Conservation (phyloP, 2,888 invertebrate genomes). For the Teleiodes luculella region DNA sequence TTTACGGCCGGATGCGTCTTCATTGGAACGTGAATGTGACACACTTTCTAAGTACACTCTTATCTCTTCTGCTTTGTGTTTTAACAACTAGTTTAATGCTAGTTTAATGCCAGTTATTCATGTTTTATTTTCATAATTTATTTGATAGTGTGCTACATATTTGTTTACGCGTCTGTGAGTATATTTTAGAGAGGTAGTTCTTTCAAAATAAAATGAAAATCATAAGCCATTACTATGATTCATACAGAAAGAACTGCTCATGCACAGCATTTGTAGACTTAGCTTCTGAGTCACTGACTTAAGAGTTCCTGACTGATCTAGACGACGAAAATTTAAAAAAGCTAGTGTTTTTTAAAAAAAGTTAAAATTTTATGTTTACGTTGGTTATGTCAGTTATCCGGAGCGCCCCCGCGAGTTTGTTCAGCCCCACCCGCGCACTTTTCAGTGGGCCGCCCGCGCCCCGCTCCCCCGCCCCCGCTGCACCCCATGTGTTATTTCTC, state of each 20-base stretch:
- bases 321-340: too few relatives aligned
- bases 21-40: conserved; percentile 71
- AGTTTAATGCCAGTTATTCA: conserved; percentile 49
- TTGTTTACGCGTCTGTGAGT: too few relatives aligned
- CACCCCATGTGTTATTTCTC: conserved; percentile 54
- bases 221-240: too few relatives aligned
- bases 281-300: too few relatives aligned
- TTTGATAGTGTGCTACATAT: conserved; percentile 7
- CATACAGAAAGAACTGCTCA: too few relatives aligned
- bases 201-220: too few relatives aligned
- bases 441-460: conserved; percentile 73
- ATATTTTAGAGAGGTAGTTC: too few relatives aligned
- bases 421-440: conserved; percentile 79
- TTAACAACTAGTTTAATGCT: conserved; percentile 57
- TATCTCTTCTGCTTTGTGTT: conserved; percentile 62
- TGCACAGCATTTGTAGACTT: too few relatives aligned
- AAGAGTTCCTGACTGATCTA: too few relatives aligned
- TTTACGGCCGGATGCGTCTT: conserved; percentile 72
- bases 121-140: conserved; percentile 48
- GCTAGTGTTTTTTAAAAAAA: too few relatives aligned
- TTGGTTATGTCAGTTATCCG: too few relatives aligned
- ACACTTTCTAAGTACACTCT: conserved; percentile 65
- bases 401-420: conserved; percentile 77
- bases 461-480: conserved; percentile 63
- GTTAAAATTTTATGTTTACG: too few relatives aligned